Conservation (phyloP, 2,888 invertebrate genomes). For the Hirtodrosophila histrioides region DNA sequence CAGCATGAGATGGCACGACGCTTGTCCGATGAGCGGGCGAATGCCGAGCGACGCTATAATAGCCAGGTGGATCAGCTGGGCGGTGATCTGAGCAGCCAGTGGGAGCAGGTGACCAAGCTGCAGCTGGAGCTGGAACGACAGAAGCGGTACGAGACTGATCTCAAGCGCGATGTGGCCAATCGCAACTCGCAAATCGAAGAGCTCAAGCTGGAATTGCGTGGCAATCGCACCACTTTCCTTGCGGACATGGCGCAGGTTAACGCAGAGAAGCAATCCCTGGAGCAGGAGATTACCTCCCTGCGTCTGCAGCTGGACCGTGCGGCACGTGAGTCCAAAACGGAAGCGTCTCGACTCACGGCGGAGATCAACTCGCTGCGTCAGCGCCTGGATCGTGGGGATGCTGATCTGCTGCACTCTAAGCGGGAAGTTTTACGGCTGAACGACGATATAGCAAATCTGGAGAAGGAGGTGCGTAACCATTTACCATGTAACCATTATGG, state of each 20-base stretch:
- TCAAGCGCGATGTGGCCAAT: constrained; percentile 91
- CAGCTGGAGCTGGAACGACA: constrained; percentile 92
- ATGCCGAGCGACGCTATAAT: constrained; percentile 89
- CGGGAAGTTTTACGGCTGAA: constrained; percentile 91
- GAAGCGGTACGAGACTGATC: constrained; percentile 90
- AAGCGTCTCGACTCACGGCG: constrained; percentile 89
- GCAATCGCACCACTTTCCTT: constrained; percentile 89
- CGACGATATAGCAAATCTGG: constrained; percentile 91
- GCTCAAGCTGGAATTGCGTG: constrained; percentile 91
- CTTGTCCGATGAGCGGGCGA: constrained; percentile 89
- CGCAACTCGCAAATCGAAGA: constrained; percentile 91
- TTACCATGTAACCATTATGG: not conserved
- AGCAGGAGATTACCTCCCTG: constrained; percentile 91
- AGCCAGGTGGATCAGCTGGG: constrained; percentile 92
- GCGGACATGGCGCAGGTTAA: constrained; percentile 91
- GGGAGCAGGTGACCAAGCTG: constrained; percentile 91
- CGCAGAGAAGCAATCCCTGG: constrained; percentile 91
- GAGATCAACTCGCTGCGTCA: constrained; percentile 90
- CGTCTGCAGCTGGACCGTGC: constrained; percentile 89
- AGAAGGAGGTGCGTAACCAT: constrained; percentile 89
- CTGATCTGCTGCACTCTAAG: constrained; percentile 91
- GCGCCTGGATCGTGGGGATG: constrained; percentile 90
- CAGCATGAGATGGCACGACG: constrained; percentile 91
- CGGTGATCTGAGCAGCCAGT: constrained; percentile 91
- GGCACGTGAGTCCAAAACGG: constrained; percentile 91